These are phyloP conservation scores for Paraescarpia echinospica DNA, from an alignment of 1,140 invertebrate species.

Conservation along the genomic window DNA sequence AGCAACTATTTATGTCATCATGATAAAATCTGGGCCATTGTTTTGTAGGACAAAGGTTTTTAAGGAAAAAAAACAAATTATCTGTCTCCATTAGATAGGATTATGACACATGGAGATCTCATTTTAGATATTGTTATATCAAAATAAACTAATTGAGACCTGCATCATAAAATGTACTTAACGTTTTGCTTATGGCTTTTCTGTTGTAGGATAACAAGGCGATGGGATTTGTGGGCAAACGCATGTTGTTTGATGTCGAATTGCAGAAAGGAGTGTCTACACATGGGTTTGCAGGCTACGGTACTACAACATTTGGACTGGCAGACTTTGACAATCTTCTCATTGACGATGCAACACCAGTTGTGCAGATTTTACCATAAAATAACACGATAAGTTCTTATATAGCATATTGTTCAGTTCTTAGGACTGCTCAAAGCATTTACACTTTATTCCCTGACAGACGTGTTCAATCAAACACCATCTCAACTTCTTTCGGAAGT, in stretches of 20 bases:
- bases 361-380: constrained; percentile 6
- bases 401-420: too few species aligned
- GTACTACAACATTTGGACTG: constrained; percentile 43
- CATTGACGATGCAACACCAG: constrained; percentile 5
- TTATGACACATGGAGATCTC: too few species aligned
- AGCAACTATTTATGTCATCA: too few species aligned
- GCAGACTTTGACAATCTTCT: constrained; percentile 47
- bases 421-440: too few species aligned
- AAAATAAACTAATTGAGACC: not conserved
- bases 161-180: not conserved
- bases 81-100: too few species aligned
- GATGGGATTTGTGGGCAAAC: not conserved
- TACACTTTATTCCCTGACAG: too few species aligned
- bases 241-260: constrained; percentile 15
- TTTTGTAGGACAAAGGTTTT: too few species aligned
- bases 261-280: not conserved
- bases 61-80: too few species aligned
- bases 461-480: too few species aligned
- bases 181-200: not conserved
- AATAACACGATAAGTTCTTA: too few species aligned
- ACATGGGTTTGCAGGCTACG: constrained; percentile 43
- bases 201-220: not conserved
- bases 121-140: not conserved
- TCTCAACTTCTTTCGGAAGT: too few species aligned
- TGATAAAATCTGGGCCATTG: too few species aligned